phyloP scores from a whole-genome alignment of 2,888 invertebrate species.

The Amblyteles armatorius region DNA sequence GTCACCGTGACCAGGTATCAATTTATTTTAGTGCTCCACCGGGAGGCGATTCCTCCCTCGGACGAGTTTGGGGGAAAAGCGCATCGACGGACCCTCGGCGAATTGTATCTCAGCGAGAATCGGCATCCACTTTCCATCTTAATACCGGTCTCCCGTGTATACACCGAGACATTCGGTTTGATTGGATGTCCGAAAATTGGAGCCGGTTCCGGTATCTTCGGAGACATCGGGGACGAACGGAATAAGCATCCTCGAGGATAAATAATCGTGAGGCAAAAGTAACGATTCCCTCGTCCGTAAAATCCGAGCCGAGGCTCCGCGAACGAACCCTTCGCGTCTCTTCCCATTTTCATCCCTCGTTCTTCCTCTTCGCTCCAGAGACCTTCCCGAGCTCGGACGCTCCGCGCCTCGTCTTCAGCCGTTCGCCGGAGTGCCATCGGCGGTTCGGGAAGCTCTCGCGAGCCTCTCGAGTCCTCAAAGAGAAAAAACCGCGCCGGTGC shows the following conservation, averaged over 20 bases:
- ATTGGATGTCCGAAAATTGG: slow-evolving; percentile 4
- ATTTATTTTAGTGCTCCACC: slow-evolving; percentile 13
- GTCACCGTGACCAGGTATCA: slow-evolving; percentile 12
- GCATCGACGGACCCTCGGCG: background rate
- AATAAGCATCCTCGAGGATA: background rate
- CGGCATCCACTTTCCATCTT: background rate
- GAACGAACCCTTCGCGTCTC: background rate
- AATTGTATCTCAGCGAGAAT: slow-evolving; percentile 4
- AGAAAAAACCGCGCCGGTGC: slow-evolving; percentile 53
- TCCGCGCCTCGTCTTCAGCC: slow-evolving; percentile 7
- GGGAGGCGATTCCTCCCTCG: background rate
- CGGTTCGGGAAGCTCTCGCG: slow-evolving; percentile 11
- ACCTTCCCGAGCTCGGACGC: background rate
- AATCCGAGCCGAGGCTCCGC: background rate
- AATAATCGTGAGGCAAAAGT: background rate
- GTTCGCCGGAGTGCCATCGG: slow-evolving; percentile 19
- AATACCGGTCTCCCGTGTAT: slow-evolving; percentile 5
- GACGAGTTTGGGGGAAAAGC: background rate
- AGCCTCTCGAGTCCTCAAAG: slow-evolving; percentile 61
- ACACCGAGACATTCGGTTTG: slow-evolving; percentile 3
- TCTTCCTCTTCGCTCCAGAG: slow-evolving; percentile 19
- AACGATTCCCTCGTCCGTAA: background rate
- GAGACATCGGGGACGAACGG: background rate
- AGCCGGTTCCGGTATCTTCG: background rate
- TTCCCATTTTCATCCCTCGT: slow-evolving; percentile 1